Evolutionary conservation across 2,888 invertebrate species (phyloP), one percentile per base, ranked within the genome.

Genomic region (Synergus gifuensis): DNA sequence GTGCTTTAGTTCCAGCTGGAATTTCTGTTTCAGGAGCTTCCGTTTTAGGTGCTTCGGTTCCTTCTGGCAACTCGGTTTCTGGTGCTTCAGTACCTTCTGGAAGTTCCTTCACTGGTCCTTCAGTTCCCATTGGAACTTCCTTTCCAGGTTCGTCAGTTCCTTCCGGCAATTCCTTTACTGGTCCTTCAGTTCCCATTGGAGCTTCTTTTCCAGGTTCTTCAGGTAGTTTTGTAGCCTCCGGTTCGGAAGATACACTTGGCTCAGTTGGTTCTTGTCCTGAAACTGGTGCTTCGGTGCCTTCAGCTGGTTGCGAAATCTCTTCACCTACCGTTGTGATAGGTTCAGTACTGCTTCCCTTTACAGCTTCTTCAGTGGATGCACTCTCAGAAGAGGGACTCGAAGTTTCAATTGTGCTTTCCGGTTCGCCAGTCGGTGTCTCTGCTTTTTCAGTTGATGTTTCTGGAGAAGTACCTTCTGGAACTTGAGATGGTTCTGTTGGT

Each of bases 321-420:
- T 12, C 54, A 54, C n/a, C 22, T 7, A 1, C 60, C 2, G 18
- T 54, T 80, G 83, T 84, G 9, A 76, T 60, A 42, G 85, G 78
- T 78, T 76, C 80, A 36, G 64, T 78, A 66, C 81, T 84, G 40
- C 78, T 78, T 40, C 81, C 81, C 81, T 76, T 42, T 14, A 42
- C 83, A 28, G 79, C 76, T 58, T 42, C 81, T 78, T 67, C 79
- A 14, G 67, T 60, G 8, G 40, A 49, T 63, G 77, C 77, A 28
- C 36, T 36, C 49, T 73, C 54, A 9, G 54, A 18, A 36, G 69
- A 42, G 1, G 14, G 44, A 14, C n/a, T 44, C 12, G 66, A 42
- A 0, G 18, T 44, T 12, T 64, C 64, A 42, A 2, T 54, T 5
- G 49, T 54, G n/a, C 8, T 4, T 54, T 40, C 40, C n/a, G 66